Base-by-base conservation (phyloP, 2,888 invertebrate species). In the Lithophane socia region DNA sequence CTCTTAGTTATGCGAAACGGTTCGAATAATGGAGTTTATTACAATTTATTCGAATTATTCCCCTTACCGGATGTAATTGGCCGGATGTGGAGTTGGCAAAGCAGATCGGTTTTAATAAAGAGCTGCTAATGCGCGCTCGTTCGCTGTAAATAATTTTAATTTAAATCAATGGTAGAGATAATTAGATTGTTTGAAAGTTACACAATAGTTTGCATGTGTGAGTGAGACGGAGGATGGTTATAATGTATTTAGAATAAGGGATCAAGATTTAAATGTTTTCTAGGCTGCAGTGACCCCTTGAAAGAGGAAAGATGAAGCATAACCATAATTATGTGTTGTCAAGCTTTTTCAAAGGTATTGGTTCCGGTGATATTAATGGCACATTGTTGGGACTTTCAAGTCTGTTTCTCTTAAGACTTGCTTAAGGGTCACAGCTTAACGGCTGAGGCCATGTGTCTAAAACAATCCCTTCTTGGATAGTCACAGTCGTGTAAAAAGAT, bases 1-100 rank as follows among this genome's bases (percentile, higher is more conserved):
- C 85, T 75, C 79, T 84, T 58, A 75, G 74, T 85, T 75, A 84
- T 82, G 70, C 70, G 85, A 85, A 85, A 73, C 72, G 63, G 56
- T 75, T 85, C 84, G 73, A 37, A 73, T 84, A 75, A 84, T 77
- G 61, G 72, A 70, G 82, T 78, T 78, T 75, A 75, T 82, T 73
- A 56, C 78, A 84, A 70, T 80, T 84, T 79, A 54, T 75, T 63
- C 58, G 69, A 69, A 79, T 79, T 82, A 82, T 84, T 70, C 73
- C 64, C 74, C 68, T 65, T 68, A 69, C 54, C 54, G 72, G 82
- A 73, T 73, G 70, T 85, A 85, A 85, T 85, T 82, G 79, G 72
- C 42, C 29, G 85, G 85, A 77, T 80, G 63, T 70, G 66, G 63
- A 70, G 69, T 73, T 81, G 37, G 37, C 73, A 70, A 60, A 85